phyloP scores from a whole-genome alignment of 1,140 invertebrate genomes.

The Bombus terrestris region DNA sequence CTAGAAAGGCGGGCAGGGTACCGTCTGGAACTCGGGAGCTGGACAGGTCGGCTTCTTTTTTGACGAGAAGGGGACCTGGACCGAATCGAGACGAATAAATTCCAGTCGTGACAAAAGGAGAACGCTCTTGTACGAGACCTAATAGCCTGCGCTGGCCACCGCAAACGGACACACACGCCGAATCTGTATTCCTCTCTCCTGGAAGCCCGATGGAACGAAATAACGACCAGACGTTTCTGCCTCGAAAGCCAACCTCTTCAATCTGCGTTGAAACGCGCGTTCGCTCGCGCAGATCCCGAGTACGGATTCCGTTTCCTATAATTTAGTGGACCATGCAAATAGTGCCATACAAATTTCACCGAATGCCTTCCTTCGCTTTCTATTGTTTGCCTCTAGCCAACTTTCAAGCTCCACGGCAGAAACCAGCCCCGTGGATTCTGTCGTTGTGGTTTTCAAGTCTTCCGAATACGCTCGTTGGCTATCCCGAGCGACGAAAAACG shows the following conservation, averaged over 20 bases:
- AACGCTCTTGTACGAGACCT: constrained; percentile 66
- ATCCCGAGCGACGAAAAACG: no score
- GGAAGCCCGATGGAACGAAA: constrained; percentile 58
- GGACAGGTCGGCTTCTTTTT: constrained; percentile 70
- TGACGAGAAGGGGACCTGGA: constrained; percentile 56
- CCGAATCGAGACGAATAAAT: constrained; percentile 69
- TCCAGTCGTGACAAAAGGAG: constrained; percentile 68
- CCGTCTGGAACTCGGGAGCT: constrained; percentile 53
- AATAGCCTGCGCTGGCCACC: constrained; percentile 65
- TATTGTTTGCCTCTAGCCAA: background rate
- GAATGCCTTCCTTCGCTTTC: background rate
- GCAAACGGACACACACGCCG: constrained; percentile 59
- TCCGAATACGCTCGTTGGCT: no score
- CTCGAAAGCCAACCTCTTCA: constrained; percentile 27
- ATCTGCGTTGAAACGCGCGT: constrained; percentile 27
- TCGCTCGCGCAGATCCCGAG: constrained; percentile 31
- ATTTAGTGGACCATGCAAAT: constrained; percentile 44
- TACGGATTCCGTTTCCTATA: constrained; percentile 42
- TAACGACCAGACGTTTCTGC: constrained; percentile 54
- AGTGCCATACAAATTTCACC: constrained; percentile 36
- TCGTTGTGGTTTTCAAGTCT: background rate
- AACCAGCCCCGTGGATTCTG: background rate
- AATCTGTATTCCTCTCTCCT: constrained; percentile 64
- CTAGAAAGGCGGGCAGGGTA: constrained; percentile 30
- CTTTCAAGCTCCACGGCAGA: background rate